Evolutionary conservation across 2,888 invertebrate genomes (phyloP), one percentile per base, ranked within the genome.

Genomic region (Sphaerophoria taeniata): DNA sequence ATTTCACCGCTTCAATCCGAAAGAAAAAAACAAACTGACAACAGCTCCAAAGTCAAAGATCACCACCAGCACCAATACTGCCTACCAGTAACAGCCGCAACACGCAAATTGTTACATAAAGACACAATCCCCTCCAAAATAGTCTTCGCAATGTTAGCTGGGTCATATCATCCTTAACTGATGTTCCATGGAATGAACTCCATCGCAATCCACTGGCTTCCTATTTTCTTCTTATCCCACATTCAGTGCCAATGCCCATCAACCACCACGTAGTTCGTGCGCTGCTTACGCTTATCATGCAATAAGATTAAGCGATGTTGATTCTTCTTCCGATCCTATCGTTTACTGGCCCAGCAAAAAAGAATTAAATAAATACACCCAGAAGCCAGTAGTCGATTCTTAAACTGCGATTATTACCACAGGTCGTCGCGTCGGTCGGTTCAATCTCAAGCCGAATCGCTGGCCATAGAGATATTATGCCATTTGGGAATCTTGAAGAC

Each of bases 221-320:
- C 24, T 24, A 24, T 24, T 24, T 24, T 24, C 31, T 43, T 47
- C 47, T 31, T 75, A 76, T 78, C 61, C 67, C 60, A 60, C 16
- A 47, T 63, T 63, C 34, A 63, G 49, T 69, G 61, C 73, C 79
- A 79, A 61, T 65, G 70, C 83, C 43, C 79, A 84, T 80, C 71
- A 80, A 80, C 24, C 79, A 79, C 80, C 24, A 84, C 80, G 75
- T 73, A 75, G 75, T 84, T 84, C 85, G 81, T 85, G 85, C 85
- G 71, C 76, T 77, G 73, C 56, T 74, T 73, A 16, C 11, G 49
- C 85, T 85, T 81, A 85, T 85, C 85, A 85, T 81, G 85, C 81
- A 81, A 76, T 73, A 81, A 85, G 85, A 85, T 85, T 85, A 81
- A 85, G 73, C 81, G 85, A 81, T 85, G 85, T 85, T 81, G 85